phyloP scores from a whole-genome alignment of 2,888 invertebrate species.

The Eledone cirrhosa region DNA sequence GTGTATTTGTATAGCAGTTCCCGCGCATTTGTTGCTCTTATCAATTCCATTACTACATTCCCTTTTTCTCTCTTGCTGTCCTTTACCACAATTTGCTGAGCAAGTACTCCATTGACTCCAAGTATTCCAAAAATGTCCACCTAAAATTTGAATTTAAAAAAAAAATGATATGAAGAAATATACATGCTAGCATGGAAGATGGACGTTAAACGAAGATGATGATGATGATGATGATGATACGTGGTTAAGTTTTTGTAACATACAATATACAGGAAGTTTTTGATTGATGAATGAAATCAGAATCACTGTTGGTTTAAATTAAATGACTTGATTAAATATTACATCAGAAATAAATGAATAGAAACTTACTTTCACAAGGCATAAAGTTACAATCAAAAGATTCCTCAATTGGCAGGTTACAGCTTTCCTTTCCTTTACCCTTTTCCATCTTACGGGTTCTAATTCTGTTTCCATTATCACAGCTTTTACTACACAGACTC shows the following conservation, averaged over 20 bases:
- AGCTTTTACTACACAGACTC: not conserved
- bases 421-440: not conserved
- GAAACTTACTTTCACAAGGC: not conserved
- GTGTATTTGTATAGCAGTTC: not conserved
- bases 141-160: too few species aligned
- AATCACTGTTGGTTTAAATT: too few species aligned
- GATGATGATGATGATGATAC: too few species aligned
- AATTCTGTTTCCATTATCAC: not conserved
- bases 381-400: constrained; percentile 17
- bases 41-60: not conserved
- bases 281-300: too few species aligned
- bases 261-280: too few species aligned
- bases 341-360: too few species aligned
- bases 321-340: too few species aligned
- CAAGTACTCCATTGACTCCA: not conserved
- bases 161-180: too few species aligned
- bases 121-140: not conserved
- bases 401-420: not conserved
- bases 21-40: not conserved
- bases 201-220: too few species aligned
- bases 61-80: not conserved
- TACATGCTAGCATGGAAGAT: too few species aligned
- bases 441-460: not conserved
- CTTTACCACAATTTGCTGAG: not conserved
- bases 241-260: too few species aligned